Percentiles rank a stretch among this genome's conserved stretches.
phyloP scores from a whole-genome alignment of 2,113 vertebrate genomes.

The Protobothrops mucrosquamatus region DNA sequence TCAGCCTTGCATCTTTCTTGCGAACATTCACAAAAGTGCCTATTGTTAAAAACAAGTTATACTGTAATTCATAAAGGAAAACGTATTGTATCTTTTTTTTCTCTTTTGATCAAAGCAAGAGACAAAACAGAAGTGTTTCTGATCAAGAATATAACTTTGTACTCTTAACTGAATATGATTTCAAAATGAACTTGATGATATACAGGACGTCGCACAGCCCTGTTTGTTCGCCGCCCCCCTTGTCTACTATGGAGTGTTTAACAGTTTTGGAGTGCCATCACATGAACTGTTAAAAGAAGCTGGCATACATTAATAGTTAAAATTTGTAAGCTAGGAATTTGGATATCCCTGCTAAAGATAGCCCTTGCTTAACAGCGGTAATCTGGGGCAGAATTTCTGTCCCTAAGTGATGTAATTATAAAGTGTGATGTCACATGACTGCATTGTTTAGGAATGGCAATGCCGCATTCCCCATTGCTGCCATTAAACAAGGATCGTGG shows the following conservation, averaged over 20 bases:
- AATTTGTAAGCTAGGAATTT: not conserved
- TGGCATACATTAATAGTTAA: not conserved
- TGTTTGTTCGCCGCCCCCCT: not conserved
- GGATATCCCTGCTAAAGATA: not conserved
- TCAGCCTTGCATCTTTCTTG: not conserved
- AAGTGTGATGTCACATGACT: not conserved
- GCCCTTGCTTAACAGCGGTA: not conserved
- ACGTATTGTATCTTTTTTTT: not conserved
- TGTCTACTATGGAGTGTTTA: not conserved
- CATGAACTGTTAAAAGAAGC: not conserved
- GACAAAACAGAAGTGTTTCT: not conserved
- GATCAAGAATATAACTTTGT: not conserved
- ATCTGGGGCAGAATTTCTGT: not conserved
- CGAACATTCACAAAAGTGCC: not conserved
- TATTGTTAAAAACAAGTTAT: conserved; percentile 7
- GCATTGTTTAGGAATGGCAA: not conserved
- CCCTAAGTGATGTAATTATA: not conserved
- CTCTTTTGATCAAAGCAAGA: not conserved
- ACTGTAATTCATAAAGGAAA: not conserved
- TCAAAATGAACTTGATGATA: not conserved
- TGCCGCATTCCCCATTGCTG: not conserved
- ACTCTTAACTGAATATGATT: not conserved
- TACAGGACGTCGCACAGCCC: not conserved
- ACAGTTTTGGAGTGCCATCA: not conserved
- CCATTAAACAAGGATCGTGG: not conserved